These are phyloP conservation scores for Archips xylosteana DNA, from an alignment of 2,888 invertebrate genomes.

Conservation along the genomic window DNA sequence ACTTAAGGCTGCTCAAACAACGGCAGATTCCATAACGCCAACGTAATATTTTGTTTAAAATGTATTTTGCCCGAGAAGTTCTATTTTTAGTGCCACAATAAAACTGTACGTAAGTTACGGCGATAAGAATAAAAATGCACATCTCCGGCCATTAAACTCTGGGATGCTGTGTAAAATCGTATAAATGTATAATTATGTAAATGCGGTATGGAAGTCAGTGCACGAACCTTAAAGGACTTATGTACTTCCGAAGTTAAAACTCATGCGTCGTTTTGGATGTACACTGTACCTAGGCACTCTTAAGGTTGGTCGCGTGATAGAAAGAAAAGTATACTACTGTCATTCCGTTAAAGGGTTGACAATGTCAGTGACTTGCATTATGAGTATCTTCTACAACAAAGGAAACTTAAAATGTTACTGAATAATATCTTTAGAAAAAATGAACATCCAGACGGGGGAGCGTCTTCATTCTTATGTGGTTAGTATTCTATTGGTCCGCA, in stretches of 20 bases:
- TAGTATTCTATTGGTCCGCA: too few relatives aligned
- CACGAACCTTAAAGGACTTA: neutral
- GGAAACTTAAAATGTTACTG: too few relatives aligned
- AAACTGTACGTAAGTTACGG: conserved; percentile 41
- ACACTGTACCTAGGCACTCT: too few relatives aligned
- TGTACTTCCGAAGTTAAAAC: neutral
- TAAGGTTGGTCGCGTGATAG: conserved; percentile 16
- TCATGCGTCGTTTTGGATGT: neutral
- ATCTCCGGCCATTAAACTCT: conserved; percentile 50
- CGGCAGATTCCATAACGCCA: conserved; percentile 45
- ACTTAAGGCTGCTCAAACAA: conserved; percentile 8
- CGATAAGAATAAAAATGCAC: conserved; percentile 52
- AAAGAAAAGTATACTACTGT: conserved; percentile 9
- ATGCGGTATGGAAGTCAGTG: conserved; percentile 44
- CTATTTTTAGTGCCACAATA: conserved; percentile 42
- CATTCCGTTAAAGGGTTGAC: conserved; percentile 5
- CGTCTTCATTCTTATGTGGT: too few relatives aligned
- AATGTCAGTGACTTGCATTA: neutral
- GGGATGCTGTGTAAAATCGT: conserved; percentile 50
- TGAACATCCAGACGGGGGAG: too few relatives aligned
- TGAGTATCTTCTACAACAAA: neutral
- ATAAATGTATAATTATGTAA: conserved; percentile 61
- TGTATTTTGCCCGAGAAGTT: conserved; percentile 37
- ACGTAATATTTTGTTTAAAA: conserved; percentile 24
- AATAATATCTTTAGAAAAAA: too few relatives aligned